phyloP scores from a whole-genome alignment of 2,797 vertebrate species.

The Gymnoscopelus braueri region DNA sequence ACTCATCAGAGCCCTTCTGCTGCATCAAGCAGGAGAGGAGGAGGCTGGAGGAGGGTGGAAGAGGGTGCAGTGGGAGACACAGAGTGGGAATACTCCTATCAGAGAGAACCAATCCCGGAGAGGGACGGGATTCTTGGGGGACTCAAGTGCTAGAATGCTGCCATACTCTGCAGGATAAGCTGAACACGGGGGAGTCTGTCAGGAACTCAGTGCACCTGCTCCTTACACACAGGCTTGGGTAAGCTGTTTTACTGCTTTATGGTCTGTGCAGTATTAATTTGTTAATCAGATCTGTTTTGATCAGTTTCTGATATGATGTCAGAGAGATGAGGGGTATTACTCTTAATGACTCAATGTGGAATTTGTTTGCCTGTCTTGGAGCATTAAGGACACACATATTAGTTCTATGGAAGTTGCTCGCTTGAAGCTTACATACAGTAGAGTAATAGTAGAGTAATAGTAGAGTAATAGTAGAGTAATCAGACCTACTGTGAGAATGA shows the following conservation, averaged over 20 bases:
- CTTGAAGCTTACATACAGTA: too few species aligned
- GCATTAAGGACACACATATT: slow-evolving; percentile 1
- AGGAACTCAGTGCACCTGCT: slow-evolving; percentile 74
- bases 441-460: too few species aligned
- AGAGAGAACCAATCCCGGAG: slow-evolving; percentile 44
- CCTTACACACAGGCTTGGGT: slow-evolving; percentile 65
- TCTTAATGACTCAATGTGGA: slow-evolving; percentile 8
- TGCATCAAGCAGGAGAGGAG: slow-evolving; percentile 66
- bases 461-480: too few species aligned
- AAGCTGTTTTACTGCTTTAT: slow-evolving; percentile 53
- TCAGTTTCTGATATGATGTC: slow-evolving; percentile 14
- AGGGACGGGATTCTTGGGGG: slow-evolving; percentile 53
- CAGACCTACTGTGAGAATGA: slow-evolving; percentile 3
- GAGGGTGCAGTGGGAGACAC: slow-evolving; percentile 47
- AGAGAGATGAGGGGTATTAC: slow-evolving; percentile 21
- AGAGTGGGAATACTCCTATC: slow-evolving; percentile 59
- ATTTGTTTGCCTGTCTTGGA: slow-evolving; percentile 20
- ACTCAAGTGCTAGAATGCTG: slow-evolving; percentile 67
- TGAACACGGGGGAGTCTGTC: slow-evolving; percentile 66
- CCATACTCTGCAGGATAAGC: slow-evolving; percentile 56
- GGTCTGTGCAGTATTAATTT: neutral
- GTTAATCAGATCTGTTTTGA: neutral
- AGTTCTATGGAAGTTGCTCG: slow-evolving; percentile 43
- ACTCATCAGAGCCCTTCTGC: slow-evolving; percentile 49
- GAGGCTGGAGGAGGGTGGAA: slow-evolving; percentile 41